These are phyloP conservation scores for Phymatocera aterrima DNA, from an alignment of 2,888 invertebrate genomes.

Conservation along the genomic window DNA sequence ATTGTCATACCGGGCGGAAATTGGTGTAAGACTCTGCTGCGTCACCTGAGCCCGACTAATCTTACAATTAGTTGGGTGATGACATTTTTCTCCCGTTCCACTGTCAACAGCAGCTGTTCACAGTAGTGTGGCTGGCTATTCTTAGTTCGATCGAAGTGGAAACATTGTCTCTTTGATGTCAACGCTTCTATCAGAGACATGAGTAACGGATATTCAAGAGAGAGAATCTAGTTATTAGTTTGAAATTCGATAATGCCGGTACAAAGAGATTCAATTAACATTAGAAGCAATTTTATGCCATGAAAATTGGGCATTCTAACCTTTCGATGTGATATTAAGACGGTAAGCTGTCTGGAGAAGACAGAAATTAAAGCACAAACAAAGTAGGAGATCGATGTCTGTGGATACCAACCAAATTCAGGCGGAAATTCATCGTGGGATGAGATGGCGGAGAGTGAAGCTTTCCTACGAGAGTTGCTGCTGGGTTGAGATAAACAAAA, in stretches of 20 bases:
- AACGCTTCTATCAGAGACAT: not conserved
- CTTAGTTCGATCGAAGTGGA: not conserved
- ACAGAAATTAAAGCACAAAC: not conserved
- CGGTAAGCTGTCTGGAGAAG: not conserved
- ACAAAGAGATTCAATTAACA: not conserved
- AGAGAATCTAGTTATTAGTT: not conserved
- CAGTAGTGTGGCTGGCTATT: not conserved
- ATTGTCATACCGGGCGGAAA: not conserved
- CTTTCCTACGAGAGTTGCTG: not conserved
- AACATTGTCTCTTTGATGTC: constrained; percentile 21
- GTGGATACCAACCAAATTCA: not conserved
- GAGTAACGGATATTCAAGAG: not conserved
- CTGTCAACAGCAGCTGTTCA: not conserved
- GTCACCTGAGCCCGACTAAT: not conserved
- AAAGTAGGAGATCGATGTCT: not conserved
- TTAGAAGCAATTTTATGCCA: not conserved
- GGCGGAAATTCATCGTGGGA: not conserved
- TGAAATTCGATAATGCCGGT: not conserved
- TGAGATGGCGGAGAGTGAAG: not conserved
- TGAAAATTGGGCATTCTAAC: not conserved
- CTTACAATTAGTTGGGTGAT: constrained; percentile 5
- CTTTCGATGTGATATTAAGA: not conserved
- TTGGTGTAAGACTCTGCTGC: not conserved
- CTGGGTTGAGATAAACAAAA: not conserved
- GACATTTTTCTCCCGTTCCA: not conserved